Percentiles rank a stretch among this genome's conserved stretches.
phyloP scores from a whole-genome alignment of 2,113 vertebrate species.

The Macrotus californicus region DNA sequence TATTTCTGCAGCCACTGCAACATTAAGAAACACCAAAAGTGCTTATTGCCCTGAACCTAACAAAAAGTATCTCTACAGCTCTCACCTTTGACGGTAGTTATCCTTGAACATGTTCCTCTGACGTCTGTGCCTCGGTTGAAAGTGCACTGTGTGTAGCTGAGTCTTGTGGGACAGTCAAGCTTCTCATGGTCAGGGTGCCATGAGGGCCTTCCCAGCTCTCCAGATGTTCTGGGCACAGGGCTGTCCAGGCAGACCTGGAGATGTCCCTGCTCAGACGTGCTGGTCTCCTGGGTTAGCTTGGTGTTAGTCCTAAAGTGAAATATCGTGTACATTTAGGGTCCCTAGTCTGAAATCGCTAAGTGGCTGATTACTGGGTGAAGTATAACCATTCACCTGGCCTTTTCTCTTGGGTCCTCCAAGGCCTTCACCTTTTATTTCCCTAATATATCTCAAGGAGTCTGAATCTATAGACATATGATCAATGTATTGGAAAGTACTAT shows the following conservation, averaged over 20 bases:
- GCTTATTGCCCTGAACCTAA: background rate
- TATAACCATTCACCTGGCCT: background rate
- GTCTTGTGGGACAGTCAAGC: background rate
- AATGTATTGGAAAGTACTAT: background rate
- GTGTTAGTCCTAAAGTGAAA: fast-evolving
- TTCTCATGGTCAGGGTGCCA: fast-evolving
- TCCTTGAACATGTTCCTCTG: background rate
- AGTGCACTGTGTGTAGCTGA: fast-evolving
- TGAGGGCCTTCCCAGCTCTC: background rate
- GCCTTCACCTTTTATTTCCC: background rate
- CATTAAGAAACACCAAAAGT: background rate
- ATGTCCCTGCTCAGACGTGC: fast-evolving
- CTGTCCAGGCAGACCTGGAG: background rate
- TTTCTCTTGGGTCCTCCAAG: background rate
- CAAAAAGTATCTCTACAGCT: background rate
- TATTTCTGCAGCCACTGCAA: background rate
- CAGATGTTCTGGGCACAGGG: background rate
- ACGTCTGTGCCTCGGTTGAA: fast-evolving
- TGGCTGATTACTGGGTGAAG: background rate
- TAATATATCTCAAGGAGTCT: background rate
- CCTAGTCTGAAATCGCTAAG: background rate
- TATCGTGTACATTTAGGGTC: background rate
- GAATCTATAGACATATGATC: background rate
- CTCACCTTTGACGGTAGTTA: background rate
- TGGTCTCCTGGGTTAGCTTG: fast-evolving